phyloP scores from a whole-genome alignment of 2,113 vertebrate species.

The Collichthys lucidus region DNA sequence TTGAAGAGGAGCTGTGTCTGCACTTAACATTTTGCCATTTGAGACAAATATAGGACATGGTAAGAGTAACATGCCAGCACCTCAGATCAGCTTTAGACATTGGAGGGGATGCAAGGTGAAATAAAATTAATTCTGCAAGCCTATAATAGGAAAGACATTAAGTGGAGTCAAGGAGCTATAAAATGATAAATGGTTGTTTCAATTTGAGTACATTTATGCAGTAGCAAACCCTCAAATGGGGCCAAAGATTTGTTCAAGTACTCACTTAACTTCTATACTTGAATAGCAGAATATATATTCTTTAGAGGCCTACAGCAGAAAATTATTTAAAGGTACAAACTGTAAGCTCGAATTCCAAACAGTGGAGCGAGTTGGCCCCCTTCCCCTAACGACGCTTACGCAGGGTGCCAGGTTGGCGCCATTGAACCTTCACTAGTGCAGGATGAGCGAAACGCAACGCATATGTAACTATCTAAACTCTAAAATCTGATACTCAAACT shows the following conservation, averaged over 20 bases:
- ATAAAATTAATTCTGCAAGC: conserved; percentile 13
- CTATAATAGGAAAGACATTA: conserved; percentile 13
- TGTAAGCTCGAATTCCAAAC: too few relatives aligned
- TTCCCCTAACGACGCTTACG: too few relatives aligned
- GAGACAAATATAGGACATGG: neutral
- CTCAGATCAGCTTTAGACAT: conserved; percentile 25
- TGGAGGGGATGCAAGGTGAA: conserved; percentile 13
- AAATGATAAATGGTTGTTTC: conserved; percentile 43
- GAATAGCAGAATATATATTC: conserved; percentile 22
- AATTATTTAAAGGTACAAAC: conserved; percentile 14
- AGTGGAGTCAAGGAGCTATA: conserved; percentile 25
- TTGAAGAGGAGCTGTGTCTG: neutral
- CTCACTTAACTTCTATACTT: conserved; percentile 25
- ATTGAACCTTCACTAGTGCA: too few relatives aligned
- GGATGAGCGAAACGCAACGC: too few relatives aligned
- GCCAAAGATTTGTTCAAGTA: conserved; percentile 20
- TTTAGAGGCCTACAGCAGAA: conserved; percentile 15
- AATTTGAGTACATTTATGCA: conserved; percentile 33
- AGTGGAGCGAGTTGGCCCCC: too few relatives aligned
- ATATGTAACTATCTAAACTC: too few relatives aligned
- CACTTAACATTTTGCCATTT: neutral
- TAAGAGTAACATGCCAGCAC: neutral
- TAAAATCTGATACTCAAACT: too few relatives aligned
- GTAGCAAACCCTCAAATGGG: conserved; percentile 20
- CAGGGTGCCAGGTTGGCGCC: too few relatives aligned